Percentiles rank a stretch among this genome's conserved stretches.
Conservation (phyloP, 2,888 invertebrate species). For the Andrena hattorfiana region DNA sequence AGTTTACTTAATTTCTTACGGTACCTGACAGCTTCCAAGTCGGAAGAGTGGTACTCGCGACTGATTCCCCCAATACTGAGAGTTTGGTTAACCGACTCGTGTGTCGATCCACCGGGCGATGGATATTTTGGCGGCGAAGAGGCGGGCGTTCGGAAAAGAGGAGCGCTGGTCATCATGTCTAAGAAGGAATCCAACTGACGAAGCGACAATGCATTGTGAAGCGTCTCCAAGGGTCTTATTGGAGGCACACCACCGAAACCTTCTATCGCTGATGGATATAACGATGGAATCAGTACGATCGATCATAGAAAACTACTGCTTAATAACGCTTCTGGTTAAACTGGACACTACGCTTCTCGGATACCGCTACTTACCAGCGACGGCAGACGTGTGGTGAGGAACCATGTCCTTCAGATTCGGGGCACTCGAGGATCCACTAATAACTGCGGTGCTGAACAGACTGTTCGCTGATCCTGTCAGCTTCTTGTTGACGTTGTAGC, state of each 20-base stretch:
- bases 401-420: slow-evolving; percentile 96
- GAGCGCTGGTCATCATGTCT: slow-evolving; percentile 93
- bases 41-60: slow-evolving; percentile 80
- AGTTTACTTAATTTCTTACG: slow-evolving; percentile 72
- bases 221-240: slow-evolving; percentile 97
- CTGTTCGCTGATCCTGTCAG: slow-evolving; percentile 91
- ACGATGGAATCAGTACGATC: not conserved
- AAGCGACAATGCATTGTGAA: slow-evolving; percentile 98
- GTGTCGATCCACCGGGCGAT: slow-evolving; percentile 84
- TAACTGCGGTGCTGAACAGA: slow-evolving; percentile 98
- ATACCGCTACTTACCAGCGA: slow-evolving; percentile 88
- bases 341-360: not conserved
- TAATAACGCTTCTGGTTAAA: not conserved
- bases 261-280: slow-evolving; percentile 88
- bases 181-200: slow-evolving; percentile 96
- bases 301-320: not conserved
- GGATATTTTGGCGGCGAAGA: slow-evolving; percentile 90
- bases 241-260: slow-evolving; percentile 97
- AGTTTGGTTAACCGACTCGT: slow-evolving; percentile 76
- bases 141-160: slow-evolving; percentile 90
- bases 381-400: slow-evolving; percentile 89
- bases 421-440: slow-evolving; percentile 96
- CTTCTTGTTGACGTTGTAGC: slow-evolving; percentile 91
- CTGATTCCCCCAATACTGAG: slow-evolving; percentile 76
- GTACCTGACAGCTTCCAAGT: slow-evolving; percentile 82